These are phyloP conservation scores for Electrona antarctica DNA, from an alignment of 2,113 vertebrate species.

Conservation along the genomic window DNA sequence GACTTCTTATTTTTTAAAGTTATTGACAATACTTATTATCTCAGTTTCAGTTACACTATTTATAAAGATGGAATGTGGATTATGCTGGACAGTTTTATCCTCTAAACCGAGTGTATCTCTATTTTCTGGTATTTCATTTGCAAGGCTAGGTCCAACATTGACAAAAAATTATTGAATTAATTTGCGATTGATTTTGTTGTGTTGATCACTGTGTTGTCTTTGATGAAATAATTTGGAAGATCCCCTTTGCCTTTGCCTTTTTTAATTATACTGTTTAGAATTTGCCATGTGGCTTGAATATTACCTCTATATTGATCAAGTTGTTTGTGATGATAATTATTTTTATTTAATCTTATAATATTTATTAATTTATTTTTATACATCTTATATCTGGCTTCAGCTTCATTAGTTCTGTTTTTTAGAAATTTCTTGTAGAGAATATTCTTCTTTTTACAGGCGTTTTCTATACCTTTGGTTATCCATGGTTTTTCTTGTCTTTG, in stretches of 20 bases:
- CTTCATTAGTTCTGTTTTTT: not conserved
- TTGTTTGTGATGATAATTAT: not conserved
- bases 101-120: too few species aligned
- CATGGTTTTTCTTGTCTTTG: too few species aligned
- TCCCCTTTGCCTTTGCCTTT: not conserved
- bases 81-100: too few species aligned
- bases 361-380: not conserved
- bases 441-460: not conserved
- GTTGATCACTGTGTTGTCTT: too few species aligned
- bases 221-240: not conserved
- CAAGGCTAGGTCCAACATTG: too few species aligned
- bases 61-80: too few species aligned
- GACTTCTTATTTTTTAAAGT: too few species aligned
- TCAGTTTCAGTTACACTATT: too few species aligned
- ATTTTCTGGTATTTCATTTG: too few species aligned
- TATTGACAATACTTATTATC: too few species aligned
- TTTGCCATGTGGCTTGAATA: not conserved
- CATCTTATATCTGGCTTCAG: not conserved
- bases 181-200: too few species aligned
- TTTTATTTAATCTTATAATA: not conserved
- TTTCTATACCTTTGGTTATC: not conserved
- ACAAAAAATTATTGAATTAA: too few species aligned
- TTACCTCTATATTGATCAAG: not conserved
- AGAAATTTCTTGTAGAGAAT: not conserved
- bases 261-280: not conserved